Base-by-base conservation (phyloP, 2,113 vertebrate species). In the Oreochromis aureus region DNA sequence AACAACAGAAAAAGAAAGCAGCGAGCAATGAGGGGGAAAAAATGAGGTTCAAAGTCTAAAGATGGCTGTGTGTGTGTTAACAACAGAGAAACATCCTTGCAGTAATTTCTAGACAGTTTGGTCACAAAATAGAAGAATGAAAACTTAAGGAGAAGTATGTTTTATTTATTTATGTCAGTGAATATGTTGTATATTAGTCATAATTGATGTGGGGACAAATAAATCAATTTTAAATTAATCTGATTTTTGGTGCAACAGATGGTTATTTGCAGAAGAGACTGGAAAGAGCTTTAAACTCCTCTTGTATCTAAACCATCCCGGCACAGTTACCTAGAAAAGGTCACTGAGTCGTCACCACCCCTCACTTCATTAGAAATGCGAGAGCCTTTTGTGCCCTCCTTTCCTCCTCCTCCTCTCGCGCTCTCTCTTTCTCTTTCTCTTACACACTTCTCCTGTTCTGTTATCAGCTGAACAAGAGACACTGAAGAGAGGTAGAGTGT, bases 401-500 rank as follows among this genome's bases (percentile, higher is more conserved):
- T 81, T 55, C 55, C 55, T 76, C 48, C 55, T 63, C 24, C 41
- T 69, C 36, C 59, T 69, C 12, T 15, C 1, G 19, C 19, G 6
- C 61, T 22, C 61, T 24, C 22, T 58, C 83, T 76, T 30, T 24
- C 22, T 58, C 83, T 76, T 30, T n/a, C 41, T 32, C 66, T 85
- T 79, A 89, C 83, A 80, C 84, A 82, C 82, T 58, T 83, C 88
- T 91, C 86, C 93, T 94, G 85, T 91, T 91, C 88, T 86, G 88
- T 78, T 63, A 86, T 94, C 92, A 93, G 90, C 95, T 86, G 89
- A 94, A 80, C 84, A 5, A 91, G 83, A 78, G 10, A 89, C 90
- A 89, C 86, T 89, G 63, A 87, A 80, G 81, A 86, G 80, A 94
- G 93, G 95, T 94, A 93, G 82, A 83, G 83, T 89, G 81, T 91